These are phyloP conservation scores for Dryadula phaetusa DNA, from an alignment of 2,888 invertebrate genomes.

Conservation along the genomic window DNA sequence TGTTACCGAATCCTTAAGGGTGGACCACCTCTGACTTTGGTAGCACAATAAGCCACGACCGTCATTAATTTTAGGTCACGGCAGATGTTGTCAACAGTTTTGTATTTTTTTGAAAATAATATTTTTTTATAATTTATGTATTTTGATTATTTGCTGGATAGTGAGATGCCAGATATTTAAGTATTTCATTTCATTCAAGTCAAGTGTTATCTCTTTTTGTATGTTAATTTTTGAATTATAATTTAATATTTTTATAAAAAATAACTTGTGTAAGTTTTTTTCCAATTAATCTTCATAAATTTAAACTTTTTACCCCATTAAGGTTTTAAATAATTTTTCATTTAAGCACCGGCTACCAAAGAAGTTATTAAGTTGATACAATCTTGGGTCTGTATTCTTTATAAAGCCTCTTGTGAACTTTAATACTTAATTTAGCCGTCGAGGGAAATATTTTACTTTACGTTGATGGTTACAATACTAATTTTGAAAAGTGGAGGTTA, in stretches of 20 bases:
- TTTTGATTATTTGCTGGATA: slow-evolving; percentile 49
- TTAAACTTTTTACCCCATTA: slow-evolving; percentile 48
- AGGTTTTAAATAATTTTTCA: slow-evolving; percentile 59
- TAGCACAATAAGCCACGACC: slow-evolving; percentile 73
- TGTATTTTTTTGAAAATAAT: slow-evolving; percentile 63
- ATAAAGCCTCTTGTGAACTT: slow-evolving; percentile 66
- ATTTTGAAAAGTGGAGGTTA: slow-evolving; percentile 20
- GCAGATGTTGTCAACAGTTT: slow-evolving; percentile 78
- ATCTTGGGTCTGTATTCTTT: slow-evolving; percentile 67
- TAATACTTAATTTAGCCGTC: slow-evolving; percentile 54
- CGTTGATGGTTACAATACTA: slow-evolving; percentile 14
- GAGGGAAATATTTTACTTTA: slow-evolving; percentile 40
- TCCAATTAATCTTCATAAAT: slow-evolving; percentile 1
- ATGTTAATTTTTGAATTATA: no score
- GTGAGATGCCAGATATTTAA: slow-evolving; percentile 36
- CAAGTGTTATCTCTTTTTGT: no score
- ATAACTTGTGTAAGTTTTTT: no score
- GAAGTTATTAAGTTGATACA: slow-evolving; percentile 75
- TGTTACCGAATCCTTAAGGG: slow-evolving; percentile 60
- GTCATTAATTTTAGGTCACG: slow-evolving; percentile 78
- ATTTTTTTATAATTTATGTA: slow-evolving; percentile 68
- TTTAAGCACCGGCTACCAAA: slow-evolving; percentile 61
- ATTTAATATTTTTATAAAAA: no score
- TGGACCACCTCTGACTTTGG: slow-evolving; percentile 80
- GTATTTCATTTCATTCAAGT: slow-evolving; percentile 33